These are phyloP conservation scores for Mesoligia furuncula DNA, from an alignment of 2,888 invertebrate genomes.

Conservation along the genomic window DNA sequence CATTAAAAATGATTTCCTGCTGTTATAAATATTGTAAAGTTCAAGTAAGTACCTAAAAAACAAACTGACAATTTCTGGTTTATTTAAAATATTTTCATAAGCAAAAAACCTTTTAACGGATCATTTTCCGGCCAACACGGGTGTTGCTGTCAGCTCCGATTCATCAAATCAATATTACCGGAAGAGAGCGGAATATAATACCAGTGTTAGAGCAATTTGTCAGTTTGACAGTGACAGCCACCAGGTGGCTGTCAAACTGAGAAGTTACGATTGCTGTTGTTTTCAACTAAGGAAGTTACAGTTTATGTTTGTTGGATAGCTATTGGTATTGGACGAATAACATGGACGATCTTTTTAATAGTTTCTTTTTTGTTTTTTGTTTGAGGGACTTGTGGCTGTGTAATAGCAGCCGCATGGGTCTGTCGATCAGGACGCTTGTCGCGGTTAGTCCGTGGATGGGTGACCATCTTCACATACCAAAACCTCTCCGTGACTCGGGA, in stretches of 20 bases:
- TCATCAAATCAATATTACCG: slow-evolving; percentile 45
- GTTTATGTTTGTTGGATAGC: background rate
- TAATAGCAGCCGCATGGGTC: too few species aligned
- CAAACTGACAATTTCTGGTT: background rate
- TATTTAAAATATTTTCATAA: background rate
- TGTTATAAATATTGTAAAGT: background rate
- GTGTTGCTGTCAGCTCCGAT: slow-evolving; percentile 33
- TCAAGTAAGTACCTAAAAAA: too few species aligned
- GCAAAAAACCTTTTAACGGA: slow-evolving; percentile 21
- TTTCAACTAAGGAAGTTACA: background rate
- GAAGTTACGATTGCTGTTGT: background rate
- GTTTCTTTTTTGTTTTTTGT: too few species aligned
- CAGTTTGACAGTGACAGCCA: slow-evolving; percentile 30
- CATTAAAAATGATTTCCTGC: background rate
- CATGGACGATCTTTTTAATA: too few species aligned
- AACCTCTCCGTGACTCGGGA: too few species aligned
- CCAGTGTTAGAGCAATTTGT: slow-evolving; percentile 32
- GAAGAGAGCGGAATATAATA: slow-evolving; percentile 17
- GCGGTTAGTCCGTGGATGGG: too few species aligned
- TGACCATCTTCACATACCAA: too few species aligned
- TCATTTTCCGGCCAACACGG: slow-evolving; percentile 15
- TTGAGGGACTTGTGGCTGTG: too few species aligned
- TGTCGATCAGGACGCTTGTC: too few species aligned
- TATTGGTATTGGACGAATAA: background rate
- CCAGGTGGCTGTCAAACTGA: slow-evolving; percentile 20